Evolutionary conservation across 2,797 vertebrate species (phyloP).

Genomic region (Alauda arvensis): DNA sequence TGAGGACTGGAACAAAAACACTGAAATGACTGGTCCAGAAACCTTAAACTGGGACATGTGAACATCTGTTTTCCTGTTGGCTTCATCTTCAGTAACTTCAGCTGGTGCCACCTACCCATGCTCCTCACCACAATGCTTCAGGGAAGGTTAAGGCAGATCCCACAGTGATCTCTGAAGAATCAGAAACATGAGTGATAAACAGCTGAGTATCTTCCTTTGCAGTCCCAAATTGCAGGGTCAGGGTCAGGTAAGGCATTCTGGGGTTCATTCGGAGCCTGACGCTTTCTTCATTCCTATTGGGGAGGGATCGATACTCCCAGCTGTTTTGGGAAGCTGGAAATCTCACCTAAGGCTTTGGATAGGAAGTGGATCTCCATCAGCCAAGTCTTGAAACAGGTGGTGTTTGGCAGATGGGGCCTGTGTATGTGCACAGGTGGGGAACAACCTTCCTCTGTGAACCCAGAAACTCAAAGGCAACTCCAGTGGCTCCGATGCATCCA

Average conservation of each 20-base stretch:
- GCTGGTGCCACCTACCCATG: not conserved
- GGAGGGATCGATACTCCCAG: fast-evolving
- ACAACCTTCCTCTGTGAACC: not conserved
- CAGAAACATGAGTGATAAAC: not conserved
- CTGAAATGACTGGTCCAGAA: not conserved
- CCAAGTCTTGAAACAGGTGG: too few relatives aligned
- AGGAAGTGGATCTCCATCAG: not conserved
- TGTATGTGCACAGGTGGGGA: fast-evolving
- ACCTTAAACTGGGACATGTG: not conserved
- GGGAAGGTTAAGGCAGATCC: not conserved
- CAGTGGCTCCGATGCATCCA: fast-evolving
- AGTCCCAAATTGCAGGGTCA: not conserved
- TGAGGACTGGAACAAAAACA: not conserved
- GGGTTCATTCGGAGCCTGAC: not conserved
- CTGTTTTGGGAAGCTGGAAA: not conserved
- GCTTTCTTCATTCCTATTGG: not conserved
- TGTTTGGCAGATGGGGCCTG: not conserved
- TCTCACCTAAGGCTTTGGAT: not conserved
- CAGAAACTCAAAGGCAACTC: not conserved
- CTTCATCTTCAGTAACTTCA: not conserved
- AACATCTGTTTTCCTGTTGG: not conserved
- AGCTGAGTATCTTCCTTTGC: not conserved
- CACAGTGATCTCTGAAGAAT: not conserved
- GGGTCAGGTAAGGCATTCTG: not conserved
- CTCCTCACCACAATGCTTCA: not conserved